These are phyloP conservation scores for Pteronotus mesoamericanus DNA, from an alignment of 2,797 vertebrate species.

Conservation along the genomic window DNA sequence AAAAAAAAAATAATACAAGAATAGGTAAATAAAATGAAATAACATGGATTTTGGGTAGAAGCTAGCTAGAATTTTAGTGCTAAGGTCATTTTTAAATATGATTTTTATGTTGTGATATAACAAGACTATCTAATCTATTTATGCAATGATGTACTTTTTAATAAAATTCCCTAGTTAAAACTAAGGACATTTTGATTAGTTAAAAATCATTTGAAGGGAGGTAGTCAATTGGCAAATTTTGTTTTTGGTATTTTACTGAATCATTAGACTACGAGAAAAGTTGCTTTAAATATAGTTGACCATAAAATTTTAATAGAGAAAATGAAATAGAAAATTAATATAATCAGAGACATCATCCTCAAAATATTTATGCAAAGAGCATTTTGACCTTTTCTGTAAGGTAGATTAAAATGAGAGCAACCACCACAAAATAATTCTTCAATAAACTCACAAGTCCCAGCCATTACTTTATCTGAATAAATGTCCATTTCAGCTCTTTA, in stretches of 20 bases:
- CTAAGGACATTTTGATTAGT: neutral
- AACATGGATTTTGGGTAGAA: neutral
- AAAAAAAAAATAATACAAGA: neutral
- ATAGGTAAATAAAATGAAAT: neutral
- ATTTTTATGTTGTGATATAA: constrained; percentile 17
- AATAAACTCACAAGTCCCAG: neutral
- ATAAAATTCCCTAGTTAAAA: neutral
- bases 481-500: neutral
- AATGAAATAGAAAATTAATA: constrained; percentile 5
- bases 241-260: constrained; percentile 8
- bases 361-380: neutral
- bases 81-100: neutral
- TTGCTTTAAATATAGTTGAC: neutral
- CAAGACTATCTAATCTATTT: neutral
- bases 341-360: neutral
- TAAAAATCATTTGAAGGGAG: neutral
- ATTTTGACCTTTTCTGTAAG: neutral
- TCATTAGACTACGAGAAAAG: neutral
- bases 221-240: neutral
- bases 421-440: neutral
- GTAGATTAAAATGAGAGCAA: neutral
- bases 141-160: neutral
- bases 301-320: constrained; percentile 8
- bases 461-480: neutral
- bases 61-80: neutral